phyloP scores from a whole-genome alignment of 2,113 vertebrate genomes.

The Azemiops feae region DNA sequence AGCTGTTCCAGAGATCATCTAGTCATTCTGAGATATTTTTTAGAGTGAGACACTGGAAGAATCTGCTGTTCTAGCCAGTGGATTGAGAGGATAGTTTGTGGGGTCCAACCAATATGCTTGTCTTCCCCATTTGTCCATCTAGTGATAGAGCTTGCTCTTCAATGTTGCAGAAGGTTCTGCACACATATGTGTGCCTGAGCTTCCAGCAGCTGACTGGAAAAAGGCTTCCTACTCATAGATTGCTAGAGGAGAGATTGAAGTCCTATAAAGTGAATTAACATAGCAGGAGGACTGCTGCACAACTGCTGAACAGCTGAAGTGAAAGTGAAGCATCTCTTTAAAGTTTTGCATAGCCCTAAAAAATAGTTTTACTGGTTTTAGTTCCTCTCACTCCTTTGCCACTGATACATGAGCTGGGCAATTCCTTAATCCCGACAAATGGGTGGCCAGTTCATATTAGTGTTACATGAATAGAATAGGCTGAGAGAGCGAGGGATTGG shows the following conservation, averaged over 20 bases:
- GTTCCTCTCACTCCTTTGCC: not conserved
- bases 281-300: not conserved
- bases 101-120: not conserved
- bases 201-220: not conserved
- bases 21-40: not conserved
- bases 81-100: not conserved
- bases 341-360: not conserved
- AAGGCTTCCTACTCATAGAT: not conserved
- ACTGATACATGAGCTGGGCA: not conserved
- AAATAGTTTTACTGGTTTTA: not conserved
- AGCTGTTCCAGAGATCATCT: not conserved
- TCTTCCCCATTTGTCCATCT: not conserved
- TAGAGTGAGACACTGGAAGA: not conserved
- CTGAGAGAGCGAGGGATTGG: not conserved
- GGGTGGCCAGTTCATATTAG: not conserved
- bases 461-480: not conserved
- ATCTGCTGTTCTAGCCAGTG: not conserved
- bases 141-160: not conserved
- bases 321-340: not conserved
- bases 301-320: not conserved
- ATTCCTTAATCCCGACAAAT: no score
- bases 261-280: not conserved
- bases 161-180: not conserved
- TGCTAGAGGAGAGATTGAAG: not conserved
- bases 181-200: not conserved